Evolutionary conservation across 2,113 vertebrate species (phyloP).

Genomic region (Ailurus styani): DNA sequence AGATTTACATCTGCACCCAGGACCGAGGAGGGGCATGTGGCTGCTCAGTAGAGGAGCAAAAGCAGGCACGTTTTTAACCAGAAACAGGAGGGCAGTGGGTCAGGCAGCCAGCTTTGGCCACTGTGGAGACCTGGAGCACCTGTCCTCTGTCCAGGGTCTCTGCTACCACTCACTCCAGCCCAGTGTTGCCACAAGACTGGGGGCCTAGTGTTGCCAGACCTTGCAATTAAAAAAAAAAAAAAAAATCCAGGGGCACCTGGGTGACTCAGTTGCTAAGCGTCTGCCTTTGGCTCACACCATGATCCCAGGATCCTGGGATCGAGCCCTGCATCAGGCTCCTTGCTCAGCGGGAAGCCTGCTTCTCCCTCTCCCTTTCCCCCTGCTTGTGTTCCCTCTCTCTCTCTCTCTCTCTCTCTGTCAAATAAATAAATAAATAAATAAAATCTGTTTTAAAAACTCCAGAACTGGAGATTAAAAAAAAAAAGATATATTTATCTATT

Average conservation of each 20-base stretch:
- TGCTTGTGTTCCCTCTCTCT: too few relatives aligned
- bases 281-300: too few relatives aligned
- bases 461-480: neutral
- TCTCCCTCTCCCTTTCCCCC: too few relatives aligned
- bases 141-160: neutral
- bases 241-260: too few relatives aligned
- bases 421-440: too few relatives aligned
- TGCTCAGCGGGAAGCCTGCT: too few relatives aligned
- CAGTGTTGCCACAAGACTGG: neutral
- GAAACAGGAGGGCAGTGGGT: neutral
- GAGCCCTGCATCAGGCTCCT: too few relatives aligned
- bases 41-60: neutral
- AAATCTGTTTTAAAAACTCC: neutral
- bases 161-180: neutral
- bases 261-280: too few relatives aligned
- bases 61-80: neutral
- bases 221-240: neutral
- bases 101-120: neutral
- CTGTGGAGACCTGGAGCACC: rapidly evolving
- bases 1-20: neutral
- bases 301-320: too few relatives aligned
- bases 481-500: neutral
- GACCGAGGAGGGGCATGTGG: neutral
- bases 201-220: neutral
- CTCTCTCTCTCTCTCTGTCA: too few relatives aligned